These are phyloP conservation scores for Neoarius graeffei DNA, from an alignment of 2,113 vertebrate genomes.

Conservation along the genomic window DNA sequence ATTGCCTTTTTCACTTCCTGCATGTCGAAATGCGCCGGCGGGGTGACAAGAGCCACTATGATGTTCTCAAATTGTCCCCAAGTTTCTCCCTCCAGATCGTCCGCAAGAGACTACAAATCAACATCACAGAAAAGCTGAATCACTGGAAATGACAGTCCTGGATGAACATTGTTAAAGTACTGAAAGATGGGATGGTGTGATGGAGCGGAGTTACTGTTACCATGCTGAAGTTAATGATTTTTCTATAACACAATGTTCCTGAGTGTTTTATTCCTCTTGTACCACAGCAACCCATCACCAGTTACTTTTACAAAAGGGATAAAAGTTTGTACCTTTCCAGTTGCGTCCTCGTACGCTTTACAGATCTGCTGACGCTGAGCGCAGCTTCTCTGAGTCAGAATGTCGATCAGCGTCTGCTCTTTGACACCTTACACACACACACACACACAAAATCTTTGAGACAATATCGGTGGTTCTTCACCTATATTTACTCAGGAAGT, in stretches of 20 bases:
- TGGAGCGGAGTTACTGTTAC: too few species aligned
- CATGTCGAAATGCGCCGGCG: slow-evolving; percentile 77
- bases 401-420: slow-evolving; percentile 77
- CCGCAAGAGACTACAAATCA: slow-evolving; percentile 71
- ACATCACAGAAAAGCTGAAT: background rate
- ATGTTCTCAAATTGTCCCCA: slow-evolving; percentile 79
- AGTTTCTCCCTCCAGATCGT: slow-evolving; percentile 82
- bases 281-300: too few species aligned
- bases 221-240: too few species aligned
- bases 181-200: too few species aligned
- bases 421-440: slow-evolving; percentile 72
- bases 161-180: background rate
- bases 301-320: background rate
- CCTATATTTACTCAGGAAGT: slow-evolving; percentile 25
- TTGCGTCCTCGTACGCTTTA: slow-evolving; percentile 73
- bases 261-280: too few species aligned
- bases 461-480: background rate
- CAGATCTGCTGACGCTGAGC: slow-evolving; percentile 80
- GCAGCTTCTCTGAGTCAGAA: slow-evolving; percentile 80
- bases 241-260: too few species aligned
- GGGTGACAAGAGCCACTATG: slow-evolving; percentile 75
- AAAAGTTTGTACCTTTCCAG: slow-evolving; percentile 72
- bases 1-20: slow-evolving; percentile 78
- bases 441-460: background rate
- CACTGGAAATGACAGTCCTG: background rate